Evolutionary conservation across 1,140 invertebrate species (phyloP).

Genomic region (Drosophila trapezifrons): DNA sequence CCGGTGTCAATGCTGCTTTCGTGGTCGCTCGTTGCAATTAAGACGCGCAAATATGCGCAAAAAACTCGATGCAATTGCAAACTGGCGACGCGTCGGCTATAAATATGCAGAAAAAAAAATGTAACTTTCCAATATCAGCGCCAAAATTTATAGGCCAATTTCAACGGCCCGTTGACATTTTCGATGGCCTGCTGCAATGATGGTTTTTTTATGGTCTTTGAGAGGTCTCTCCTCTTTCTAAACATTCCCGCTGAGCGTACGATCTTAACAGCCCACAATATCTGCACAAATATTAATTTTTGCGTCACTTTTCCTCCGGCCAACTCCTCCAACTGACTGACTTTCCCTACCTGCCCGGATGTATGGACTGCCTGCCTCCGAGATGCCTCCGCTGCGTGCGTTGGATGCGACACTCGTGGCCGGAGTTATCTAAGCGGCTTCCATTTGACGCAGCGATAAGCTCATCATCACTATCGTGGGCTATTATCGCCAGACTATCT

Average conservation of each 20-base stretch:
- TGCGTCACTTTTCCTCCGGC: slow-evolving; percentile 37
- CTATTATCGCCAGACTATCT: slow-evolving; percentile 40
- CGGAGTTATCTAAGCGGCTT: slow-evolving; percentile 68
- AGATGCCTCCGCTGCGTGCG: slow-evolving; percentile 28
- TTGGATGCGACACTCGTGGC: slow-evolving; percentile 60
- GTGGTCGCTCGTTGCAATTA: slow-evolving; percentile 54
- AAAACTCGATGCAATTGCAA: slow-evolving; percentile 51
- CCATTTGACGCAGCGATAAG: slow-evolving; percentile 75
- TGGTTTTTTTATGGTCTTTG: slow-evolving; percentile 9
- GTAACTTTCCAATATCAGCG: slow-evolving; percentile 45
- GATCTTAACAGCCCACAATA: slow-evolving; percentile 21
- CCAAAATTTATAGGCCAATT: slow-evolving; percentile 63
- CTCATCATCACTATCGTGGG: slow-evolving; percentile 42
- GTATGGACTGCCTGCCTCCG: slow-evolving; percentile 1
- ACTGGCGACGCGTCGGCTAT: slow-evolving; percentile 38
- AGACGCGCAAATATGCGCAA: slow-evolving; percentile 73
- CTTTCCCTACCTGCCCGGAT: slow-evolving; percentile 20
- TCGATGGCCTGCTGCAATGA: slow-evolving; percentile 32
- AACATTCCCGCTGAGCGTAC: slow-evolving; percentile 7
- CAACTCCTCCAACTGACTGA: slow-evolving; percentile 8
- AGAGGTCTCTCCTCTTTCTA: slow-evolving; percentile 14
- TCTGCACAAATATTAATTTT: slow-evolving; percentile 47
- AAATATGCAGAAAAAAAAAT: slow-evolving; percentile 22
- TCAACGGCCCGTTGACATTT: slow-evolving; percentile 23
- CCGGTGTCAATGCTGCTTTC: slow-evolving; percentile 26